Percentiles rank a stretch among this genome's conserved stretches.
phyloP scores from a whole-genome alignment of 2,888 invertebrate genomes.

The Xylota segnis region DNA sequence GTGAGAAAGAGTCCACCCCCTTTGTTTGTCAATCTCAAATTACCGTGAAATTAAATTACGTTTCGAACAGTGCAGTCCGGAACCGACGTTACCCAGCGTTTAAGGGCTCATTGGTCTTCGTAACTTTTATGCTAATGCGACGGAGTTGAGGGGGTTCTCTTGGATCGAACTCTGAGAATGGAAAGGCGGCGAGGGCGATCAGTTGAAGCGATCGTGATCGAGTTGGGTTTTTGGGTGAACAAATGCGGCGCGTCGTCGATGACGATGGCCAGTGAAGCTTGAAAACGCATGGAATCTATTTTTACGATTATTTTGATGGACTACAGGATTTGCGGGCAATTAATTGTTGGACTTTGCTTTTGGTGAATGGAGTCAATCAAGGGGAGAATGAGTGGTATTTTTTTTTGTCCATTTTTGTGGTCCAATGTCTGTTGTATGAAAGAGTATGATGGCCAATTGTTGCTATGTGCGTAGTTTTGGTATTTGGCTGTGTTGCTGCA shows the following conservation, averaged over 20 bases:
- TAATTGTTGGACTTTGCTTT: conserved; percentile 70
- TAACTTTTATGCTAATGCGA: conserved; percentile 65
- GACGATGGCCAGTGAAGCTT: conserved; percentile 63
- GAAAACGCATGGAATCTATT: conserved; percentile 68
- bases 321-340: conserved; percentile 75
- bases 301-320: conserved; percentile 70
- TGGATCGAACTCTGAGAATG: conserved; percentile 28
- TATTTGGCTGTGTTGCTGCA: conserved; percentile 20
- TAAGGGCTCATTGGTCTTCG: conserved; percentile 62
- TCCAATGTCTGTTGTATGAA: background rate
- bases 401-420: background rate
- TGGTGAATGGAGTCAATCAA: conserved; percentile 43
- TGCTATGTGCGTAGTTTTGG: conserved; percentile 42
- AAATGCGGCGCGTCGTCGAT: conserved; percentile 20
- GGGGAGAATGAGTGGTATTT: conserved; percentile 34
- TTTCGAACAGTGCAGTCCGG: conserved; percentile 62
- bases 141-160: conserved; percentile 30
- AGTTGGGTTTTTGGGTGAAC: conserved; percentile 61
- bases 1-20: conserved; percentile 67
- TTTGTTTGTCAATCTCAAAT: conserved; percentile 76
- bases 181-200: conserved; percentile 21
- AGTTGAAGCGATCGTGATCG: conserved; percentile 36
- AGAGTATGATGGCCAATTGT: conserved; percentile 37
- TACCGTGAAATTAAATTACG: conserved; percentile 76
- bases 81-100: conserved; percentile 37